Evolutionary conservation across 2,113 vertebrate genomes (phyloP).

Genomic region (Furnarius figulus): DNA sequence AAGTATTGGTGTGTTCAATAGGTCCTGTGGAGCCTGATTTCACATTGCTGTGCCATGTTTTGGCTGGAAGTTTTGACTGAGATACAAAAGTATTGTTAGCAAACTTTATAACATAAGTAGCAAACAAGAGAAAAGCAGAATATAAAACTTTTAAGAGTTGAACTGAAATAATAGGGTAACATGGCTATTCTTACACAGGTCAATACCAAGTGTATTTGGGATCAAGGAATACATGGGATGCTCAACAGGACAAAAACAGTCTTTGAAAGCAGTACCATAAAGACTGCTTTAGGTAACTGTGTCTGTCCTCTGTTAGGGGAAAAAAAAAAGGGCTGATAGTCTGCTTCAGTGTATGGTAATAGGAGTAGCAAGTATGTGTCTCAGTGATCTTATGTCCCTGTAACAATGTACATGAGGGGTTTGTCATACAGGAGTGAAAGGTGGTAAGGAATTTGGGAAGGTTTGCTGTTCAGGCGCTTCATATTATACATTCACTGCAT

Average conservation of each 20-base stretch:
- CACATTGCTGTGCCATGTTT: fast-evolving
- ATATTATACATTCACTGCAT: neutral
- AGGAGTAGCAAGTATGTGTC: neutral
- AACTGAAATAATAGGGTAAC: neutral
- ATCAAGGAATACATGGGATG: neutral
- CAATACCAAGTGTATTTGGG: neutral
- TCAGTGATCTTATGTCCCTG: neutral
- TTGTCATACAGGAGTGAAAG: neutral
- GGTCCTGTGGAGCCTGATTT: neutral
- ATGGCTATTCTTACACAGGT: neutral
- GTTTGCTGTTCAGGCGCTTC: neutral
- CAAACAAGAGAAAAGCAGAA: neutral
- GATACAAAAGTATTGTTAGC: neutral
- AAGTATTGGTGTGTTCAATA: neutral
- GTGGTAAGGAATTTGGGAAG: neutral
- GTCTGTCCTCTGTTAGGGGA: neutral
- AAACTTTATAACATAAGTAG: neutral
- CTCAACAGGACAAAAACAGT: neutral
- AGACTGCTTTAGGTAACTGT: neutral
- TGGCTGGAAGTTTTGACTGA: neutral
- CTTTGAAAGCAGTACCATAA: neutral
- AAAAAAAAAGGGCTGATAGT: neutral
- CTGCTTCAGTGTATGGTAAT: neutral
- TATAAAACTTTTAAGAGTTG: fast-evolving
- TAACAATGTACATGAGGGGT: neutral